These are phyloP conservation scores for Nezara viridula DNA, from an alignment of 2,888 invertebrate genomes.

Conservation along the genomic window DNA sequence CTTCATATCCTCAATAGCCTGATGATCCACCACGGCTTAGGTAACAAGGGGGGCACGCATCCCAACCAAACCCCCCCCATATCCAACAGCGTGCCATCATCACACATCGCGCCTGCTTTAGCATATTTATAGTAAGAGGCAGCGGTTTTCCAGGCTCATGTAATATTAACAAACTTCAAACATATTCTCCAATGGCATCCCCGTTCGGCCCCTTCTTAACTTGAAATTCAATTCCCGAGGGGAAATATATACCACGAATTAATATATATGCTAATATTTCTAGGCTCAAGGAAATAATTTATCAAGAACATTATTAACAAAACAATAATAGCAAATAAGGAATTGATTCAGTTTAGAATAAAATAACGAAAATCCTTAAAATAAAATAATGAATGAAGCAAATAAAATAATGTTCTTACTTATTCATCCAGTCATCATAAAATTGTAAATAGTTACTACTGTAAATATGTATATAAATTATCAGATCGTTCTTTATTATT, in stretches of 20 bases:
- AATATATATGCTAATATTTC: conserved; percentile 11
- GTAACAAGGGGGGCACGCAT: neutral
- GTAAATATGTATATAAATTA: too few species aligned
- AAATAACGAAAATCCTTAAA: too few species aligned
- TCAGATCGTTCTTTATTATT: too few species aligned
- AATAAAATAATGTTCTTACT: too few species aligned
- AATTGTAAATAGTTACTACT: too few species aligned
- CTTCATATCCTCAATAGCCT: neutral
- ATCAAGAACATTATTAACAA: neutral
- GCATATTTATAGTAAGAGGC: neutral
- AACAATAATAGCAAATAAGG: too few species aligned
- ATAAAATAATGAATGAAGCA: too few species aligned
- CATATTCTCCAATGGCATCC: neutral
- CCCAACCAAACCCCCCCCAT: neutral
- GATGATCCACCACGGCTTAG: neutral
- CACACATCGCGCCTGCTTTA: neutral
- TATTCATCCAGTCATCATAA: too few species aligned
- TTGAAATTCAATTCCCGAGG: neutral
- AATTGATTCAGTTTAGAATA: too few species aligned
- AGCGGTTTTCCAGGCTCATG: neutral
- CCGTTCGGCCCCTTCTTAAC: neutral
- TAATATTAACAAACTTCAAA: conserved; percentile 21
- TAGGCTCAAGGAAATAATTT: neutral
- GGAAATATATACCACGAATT: neutral
- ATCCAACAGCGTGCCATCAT: neutral